Evolutionary conservation across 2,113 vertebrate species (phyloP).

Genomic region (human (Homo sapiens)): GRCh38 chr17:65946001-65946500

Average conservation of each 20-base stretch:
- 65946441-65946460: background rate
- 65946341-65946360: background rate
- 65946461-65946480: background rate
- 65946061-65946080: background rate
- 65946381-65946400: background rate
- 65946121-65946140: background rate
- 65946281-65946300: background rate
- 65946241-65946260: background rate
- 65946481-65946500: too few species aligned
- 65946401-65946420: accelerated
- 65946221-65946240: background rate
- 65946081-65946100: background rate
- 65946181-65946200: background rate
- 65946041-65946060: too few species aligned
- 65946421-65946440: background rate
- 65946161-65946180: background rate
- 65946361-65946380: background rate
- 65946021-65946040: background rate
- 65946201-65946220: background rate
- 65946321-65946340: background rate
- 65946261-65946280: background rate
- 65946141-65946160: background rate
- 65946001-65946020: background rate
- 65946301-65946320: background rate
- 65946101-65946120: background rate